Base-by-base conservation (phyloP, 2,113 vertebrate genomes). In the Neotoma lepida region DNA sequence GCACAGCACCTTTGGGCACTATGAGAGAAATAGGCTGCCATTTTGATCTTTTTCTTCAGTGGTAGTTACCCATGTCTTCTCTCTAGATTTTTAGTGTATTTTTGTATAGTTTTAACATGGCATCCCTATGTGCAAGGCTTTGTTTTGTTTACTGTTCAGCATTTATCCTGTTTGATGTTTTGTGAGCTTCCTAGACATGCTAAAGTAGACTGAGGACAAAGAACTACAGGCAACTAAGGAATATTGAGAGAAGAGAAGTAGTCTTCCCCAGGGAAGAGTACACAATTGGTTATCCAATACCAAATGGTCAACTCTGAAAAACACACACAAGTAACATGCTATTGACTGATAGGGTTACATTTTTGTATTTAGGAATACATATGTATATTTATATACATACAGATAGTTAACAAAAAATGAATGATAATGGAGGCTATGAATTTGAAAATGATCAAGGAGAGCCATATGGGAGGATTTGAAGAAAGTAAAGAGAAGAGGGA, bases 131-230 rank as follows among this genome's bases (percentile, higher is more conserved):
- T 61, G 35, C 26, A 82, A 22, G 78, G 54, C 0, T 82, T 86
- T 17, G 30, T 86, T 6, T 63, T 73, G 39, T 77, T 35, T 51
- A 12, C 22, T 70, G 73, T 89, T 28, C 4, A 41, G 28, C 6
- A 66, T 49, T 74, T 74, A 22, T 77, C 24, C 33, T 41, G 20
- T 13, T 88, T 80, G 20, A 4, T 94, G n/a, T 91, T 95, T 94
- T 86, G 35, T 91, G 54, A 91, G 30, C 10, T 44, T 89, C 10
- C 46, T 44, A 39, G 63, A 54, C 4, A 51, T 35, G 9, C 76
- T 78, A 35, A 35, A 78, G 18, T 39, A 39, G 44, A 46, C 6
- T 8, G 74, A 28, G 49, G 46, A 33, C 46, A 77, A 30, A 49
- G 28, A 51, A 33, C 8, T 9, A 9, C 17, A 33, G 74, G 28